Evolutionary conservation across 2,797 vertebrate genomes (phyloP).

Genomic region (Phalloptychus januarius): DNA sequence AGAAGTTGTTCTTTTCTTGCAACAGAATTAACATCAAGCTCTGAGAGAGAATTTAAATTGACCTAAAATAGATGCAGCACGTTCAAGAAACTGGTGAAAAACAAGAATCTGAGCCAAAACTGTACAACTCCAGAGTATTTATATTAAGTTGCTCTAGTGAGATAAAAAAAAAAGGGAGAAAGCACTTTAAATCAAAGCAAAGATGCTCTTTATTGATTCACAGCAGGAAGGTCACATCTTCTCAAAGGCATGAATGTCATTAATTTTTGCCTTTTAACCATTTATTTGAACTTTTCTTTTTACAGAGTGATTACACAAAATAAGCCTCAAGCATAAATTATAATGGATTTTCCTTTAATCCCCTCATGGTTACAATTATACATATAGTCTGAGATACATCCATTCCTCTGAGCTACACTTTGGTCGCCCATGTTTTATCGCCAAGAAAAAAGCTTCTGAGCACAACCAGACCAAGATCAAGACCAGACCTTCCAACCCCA

Average conservation of each 20-base stretch:
- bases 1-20: neutral
- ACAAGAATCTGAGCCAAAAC: neutral
- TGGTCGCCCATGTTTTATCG: neutral
- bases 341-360: neutral
- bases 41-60: neutral
- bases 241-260: neutral
- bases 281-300: neutral
- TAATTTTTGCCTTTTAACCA: constrained; percentile 1
- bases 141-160: neutral
- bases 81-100: neutral
- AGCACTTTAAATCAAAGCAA: neutral
- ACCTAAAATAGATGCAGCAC: neutral
- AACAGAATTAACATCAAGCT: neutral
- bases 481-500: no score
- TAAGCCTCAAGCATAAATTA: no score
- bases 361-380: neutral
- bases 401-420: neutral
- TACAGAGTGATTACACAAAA: neutral
- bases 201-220: neutral
- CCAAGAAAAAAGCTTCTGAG: neutral
- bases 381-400: neutral
- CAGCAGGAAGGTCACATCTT: neutral
- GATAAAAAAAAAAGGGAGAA: neutral
- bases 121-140: neutral
- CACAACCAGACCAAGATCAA: neutral